Base-by-base conservation (phyloP, 2,113 vertebrate genomes). In the Lamprotornis superbus region DNA sequence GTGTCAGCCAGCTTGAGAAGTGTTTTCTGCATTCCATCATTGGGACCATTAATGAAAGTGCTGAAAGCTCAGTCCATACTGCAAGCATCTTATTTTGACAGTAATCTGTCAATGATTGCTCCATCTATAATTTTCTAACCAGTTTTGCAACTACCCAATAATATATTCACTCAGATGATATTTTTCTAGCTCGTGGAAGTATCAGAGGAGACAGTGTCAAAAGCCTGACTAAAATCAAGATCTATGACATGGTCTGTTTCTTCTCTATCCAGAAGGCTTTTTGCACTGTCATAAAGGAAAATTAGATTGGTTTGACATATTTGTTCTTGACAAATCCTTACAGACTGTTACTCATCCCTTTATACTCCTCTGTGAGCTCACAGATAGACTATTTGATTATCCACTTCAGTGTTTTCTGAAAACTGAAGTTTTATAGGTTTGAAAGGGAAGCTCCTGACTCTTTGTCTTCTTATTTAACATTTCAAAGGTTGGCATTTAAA, bases 61-160 rank as follows among this genome's bases (percentile, higher is more conserved):
- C 61, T 91, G 95, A 93, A 94, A 93, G 65, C 78, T 76, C 65
- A 89, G 70, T 49, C 90, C 65, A 56, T 87, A 47, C 24, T 79
- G 39, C 49, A 75, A 76, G n/a, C 33, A 60, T 53, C 70, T 60
- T 75, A 17, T 87, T 96, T 95, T 97, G 94, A 91, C 90, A 95
- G 85, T 95, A 91, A 94, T 88, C 82, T 91, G 75, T 91, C 96
- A 95, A 85, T 85, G 90, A 94, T 91, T 87, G 67, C 75, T 94
- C 85, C 67, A 90, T 89, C 90, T 95, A 65, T 93, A 95, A 95
- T 96, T 95, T 96, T 76, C 75, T 93, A 93, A 90, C 61, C 28
- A 53, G 65, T 76, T 95, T 90, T 79, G 53, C 65, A 76, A 57
- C 63, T 61, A 76, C 20, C 31, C 79, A 90, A 42, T 85, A 87